Percentiles rank a stretch among this genome's conserved stretches.
These are phyloP conservation scores for Heliconius aoede DNA, from an alignment of 2,888 invertebrate genomes.

Conservation along the genomic window DNA sequence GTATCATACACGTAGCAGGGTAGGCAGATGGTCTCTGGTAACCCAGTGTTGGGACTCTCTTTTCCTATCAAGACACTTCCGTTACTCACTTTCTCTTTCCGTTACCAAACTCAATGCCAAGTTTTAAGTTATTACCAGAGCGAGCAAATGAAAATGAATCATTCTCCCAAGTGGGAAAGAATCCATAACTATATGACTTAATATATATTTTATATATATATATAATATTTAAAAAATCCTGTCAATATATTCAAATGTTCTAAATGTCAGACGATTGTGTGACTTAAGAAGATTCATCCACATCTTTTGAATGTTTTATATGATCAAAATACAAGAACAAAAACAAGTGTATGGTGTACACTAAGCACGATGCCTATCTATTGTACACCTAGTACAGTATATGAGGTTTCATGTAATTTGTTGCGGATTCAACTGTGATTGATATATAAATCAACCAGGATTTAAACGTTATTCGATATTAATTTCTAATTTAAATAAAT, in stretches of 20 bases:
- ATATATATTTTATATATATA: too few relatives aligned
- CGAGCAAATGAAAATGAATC: background rate
- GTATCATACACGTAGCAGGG: too few relatives aligned
- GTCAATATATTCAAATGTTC: too few relatives aligned
- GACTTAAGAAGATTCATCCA: too few relatives aligned
- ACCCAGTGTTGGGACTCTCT: too few relatives aligned
- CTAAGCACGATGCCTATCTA: background rate
- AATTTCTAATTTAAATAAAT: background rate
- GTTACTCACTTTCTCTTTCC: background rate
- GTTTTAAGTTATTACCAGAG: background rate
- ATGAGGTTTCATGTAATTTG: background rate
- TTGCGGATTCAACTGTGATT: background rate
- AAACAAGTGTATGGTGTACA: background rate
- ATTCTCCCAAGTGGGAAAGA: background rate
- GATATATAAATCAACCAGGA: background rate
- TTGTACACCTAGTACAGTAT: background rate
- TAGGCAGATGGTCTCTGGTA: too few relatives aligned
- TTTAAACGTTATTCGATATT: background rate
- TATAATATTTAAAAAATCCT: too few relatives aligned
- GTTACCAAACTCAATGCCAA: background rate
- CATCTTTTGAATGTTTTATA: too few relatives aligned
- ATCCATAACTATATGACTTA: too few relatives aligned
- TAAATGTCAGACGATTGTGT: too few relatives aligned
- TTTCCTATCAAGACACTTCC: background rate
- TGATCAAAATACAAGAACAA: background rate